Evolutionary conservation across 1,140 invertebrate species (phyloP).

Genomic region (Camponotus pennsylvanicus): DNA sequence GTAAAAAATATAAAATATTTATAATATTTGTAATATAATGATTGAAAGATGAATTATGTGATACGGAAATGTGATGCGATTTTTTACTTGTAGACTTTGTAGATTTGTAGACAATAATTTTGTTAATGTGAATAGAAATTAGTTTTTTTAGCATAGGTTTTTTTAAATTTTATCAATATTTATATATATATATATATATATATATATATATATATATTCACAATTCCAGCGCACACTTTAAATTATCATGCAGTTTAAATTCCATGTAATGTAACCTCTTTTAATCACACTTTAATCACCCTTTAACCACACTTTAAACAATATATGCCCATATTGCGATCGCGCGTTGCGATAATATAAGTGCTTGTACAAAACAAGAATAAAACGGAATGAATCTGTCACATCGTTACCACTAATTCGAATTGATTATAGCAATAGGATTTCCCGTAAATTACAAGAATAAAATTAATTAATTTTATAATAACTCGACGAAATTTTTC

Average conservation of each 20-base stretch:
- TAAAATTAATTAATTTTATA: neutral
- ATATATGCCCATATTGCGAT: neutral
- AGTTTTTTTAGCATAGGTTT: too few species aligned
- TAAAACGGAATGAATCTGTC: neutral
- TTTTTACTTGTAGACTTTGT: too few species aligned
- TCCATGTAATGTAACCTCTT: neutral
- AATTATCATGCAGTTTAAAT: constrained; percentile 18
- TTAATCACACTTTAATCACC: neutral
- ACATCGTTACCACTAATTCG: constrained; percentile 22
- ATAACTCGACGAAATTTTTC: neutral
- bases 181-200: too few species aligned
- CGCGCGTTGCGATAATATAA: neutral
- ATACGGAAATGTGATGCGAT: too few species aligned
- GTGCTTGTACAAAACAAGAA: neutral
- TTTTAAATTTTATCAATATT: too few species aligned
- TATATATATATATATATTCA: neutral
- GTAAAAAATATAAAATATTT: too few species aligned
- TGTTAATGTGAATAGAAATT: too few species aligned
- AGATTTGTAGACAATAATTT: too few species aligned
- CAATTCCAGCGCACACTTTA: neutral
- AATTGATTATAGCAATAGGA: neutral
- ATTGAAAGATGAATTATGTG: too few species aligned
- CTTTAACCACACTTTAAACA: neutral
- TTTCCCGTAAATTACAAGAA: neutral
- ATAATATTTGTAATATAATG: too few species aligned